phyloP scores from a whole-genome alignment of 2,797 vertebrate genomes.

The Chelon labrosus region DNA sequence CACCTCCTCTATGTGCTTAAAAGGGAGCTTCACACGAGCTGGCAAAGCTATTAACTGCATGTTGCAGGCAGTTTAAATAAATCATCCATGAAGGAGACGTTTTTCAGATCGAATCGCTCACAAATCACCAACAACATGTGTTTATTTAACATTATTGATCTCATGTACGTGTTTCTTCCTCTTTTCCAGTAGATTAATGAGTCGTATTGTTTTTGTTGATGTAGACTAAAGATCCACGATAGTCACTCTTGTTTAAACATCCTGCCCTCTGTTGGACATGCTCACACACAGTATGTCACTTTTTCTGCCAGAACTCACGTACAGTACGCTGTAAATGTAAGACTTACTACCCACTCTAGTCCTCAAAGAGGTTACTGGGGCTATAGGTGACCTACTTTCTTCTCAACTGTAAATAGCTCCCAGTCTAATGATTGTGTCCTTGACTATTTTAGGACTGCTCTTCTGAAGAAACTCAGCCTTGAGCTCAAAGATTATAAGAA shows the following conservation, averaged over 20 bases:
- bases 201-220: conserved; percentile 18
- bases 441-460: conserved; percentile 33
- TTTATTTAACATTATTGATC: conserved; percentile 63
- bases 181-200: conserved; percentile 34
- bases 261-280: conserved; percentile 6
- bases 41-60: conserved; percentile 61
- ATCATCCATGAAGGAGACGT: conserved; percentile 41
- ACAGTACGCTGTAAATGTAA: conserved; percentile 1
- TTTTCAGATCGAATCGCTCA: conserved; percentile 62
- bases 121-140: conserved; percentile 47
- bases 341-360: conserved; percentile 11
- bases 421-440: conserved; percentile 36
- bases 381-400: conserved; percentile 54
- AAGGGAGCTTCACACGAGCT: conserved; percentile 33
- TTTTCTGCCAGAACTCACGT: neutral
- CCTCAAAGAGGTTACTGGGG: conserved; percentile 51
- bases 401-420: conserved; percentile 47
- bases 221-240: conserved; percentile 20
- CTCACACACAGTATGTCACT: conserved; percentile 5
- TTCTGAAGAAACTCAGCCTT: conserved; percentile 14
- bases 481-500: conserved; percentile 8
- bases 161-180: conserved; percentile 49
- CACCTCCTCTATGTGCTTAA: conserved; percentile 18
- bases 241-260: conserved; percentile 17
- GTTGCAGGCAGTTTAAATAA: conserved; percentile 52